Conservation (phyloP, 2,797 vertebrate genomes). For the Melanogrammus aeglefinus region DNA sequence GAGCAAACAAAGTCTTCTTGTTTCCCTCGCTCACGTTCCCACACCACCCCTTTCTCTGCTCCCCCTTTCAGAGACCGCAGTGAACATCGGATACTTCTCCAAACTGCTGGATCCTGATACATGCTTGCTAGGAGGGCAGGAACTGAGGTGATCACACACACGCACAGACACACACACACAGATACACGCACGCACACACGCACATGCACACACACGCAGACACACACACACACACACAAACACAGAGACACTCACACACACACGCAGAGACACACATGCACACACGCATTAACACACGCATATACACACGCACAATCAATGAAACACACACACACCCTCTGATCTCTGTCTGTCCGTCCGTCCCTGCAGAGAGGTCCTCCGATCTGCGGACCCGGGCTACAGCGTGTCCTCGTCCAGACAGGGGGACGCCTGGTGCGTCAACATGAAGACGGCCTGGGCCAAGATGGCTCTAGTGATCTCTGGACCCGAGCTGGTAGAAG, state of each 20-base stretch:
- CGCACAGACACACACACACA: slow-evolving; percentile 7
- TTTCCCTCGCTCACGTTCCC: not conserved
- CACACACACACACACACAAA: slow-evolving; percentile 21
- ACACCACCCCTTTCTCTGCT: not conserved
- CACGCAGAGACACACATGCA: slow-evolving; percentile 29
- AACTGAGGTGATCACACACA: slow-evolving; percentile 72
- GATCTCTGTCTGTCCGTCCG: slow-evolving; percentile 53
- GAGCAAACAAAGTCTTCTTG: slow-evolving; percentile 13
- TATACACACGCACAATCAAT: slow-evolving; percentile 17
- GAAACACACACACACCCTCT: slow-evolving; percentile 22
- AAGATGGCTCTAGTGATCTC: slow-evolving; percentile 73
- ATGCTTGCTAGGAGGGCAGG: slow-evolving; percentile 82
- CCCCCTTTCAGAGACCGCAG: slow-evolving; percentile 81
- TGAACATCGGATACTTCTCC: slow-evolving; percentile 90
- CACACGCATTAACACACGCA: slow-evolving; percentile 28
- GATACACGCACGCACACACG: slow-evolving; percentile 17
- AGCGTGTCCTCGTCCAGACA: slow-evolving; percentile 56
- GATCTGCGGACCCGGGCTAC: slow-evolving; percentile 62
- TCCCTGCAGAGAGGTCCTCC: slow-evolving; percentile 69
- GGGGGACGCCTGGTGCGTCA: slow-evolving; percentile 66
- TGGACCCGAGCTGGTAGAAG: slow-evolving; percentile 76
- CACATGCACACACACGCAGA: slow-evolving; percentile 14
- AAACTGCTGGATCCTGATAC: slow-evolving; percentile 82
- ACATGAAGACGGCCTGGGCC: slow-evolving; percentile 35
- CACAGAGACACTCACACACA: slow-evolving; percentile 29